Percentiles rank a stretch among this genome's conserved stretches.
Evolutionary conservation across 2,888 invertebrate species (phyloP).

Genomic region (Andrena fulva): DNA sequence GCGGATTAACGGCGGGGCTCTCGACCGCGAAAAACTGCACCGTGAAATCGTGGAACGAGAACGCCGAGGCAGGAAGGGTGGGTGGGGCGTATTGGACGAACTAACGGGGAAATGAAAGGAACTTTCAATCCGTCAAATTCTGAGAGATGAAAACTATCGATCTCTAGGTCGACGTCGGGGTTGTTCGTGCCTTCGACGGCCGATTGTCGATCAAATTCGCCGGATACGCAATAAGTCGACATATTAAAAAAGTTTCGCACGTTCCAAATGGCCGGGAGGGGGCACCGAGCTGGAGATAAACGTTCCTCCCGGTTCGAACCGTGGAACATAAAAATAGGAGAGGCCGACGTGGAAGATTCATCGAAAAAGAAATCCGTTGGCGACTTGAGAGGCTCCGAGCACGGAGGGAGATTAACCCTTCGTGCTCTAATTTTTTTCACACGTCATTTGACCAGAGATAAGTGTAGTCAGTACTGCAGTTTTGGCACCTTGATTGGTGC

Average conservation of each 20-base stretch:
- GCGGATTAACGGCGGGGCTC: conserved; percentile 34
- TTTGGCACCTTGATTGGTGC: no score
- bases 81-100: conserved; percentile 20
- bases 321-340: not conserved
- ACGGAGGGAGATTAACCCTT: no score
- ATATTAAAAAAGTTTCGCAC: conserved; percentile 53
- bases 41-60: conserved; percentile 30
- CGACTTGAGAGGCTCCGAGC: no score
- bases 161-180: not conserved
- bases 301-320: not conserved
- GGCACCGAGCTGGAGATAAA: not conserved
- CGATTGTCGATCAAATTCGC: conserved; percentile 28
- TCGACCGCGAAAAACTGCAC: conserved; percentile 30
- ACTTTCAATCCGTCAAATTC: conserved; percentile 54
- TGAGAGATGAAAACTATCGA: conserved; percentile 49
- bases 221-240: not conserved
- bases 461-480: no score
- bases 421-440: no score
- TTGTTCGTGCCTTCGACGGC: conserved; percentile 2
- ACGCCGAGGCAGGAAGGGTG: not conserved
- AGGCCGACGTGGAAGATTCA: no score
- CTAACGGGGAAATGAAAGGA: conserved; percentile 38
- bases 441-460: no score
- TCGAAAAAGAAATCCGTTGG: no score
- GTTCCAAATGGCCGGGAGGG: no score